phyloP scores from a whole-genome alignment of 2,113 vertebrate genomes.

The Blennius ocellaris region DNA sequence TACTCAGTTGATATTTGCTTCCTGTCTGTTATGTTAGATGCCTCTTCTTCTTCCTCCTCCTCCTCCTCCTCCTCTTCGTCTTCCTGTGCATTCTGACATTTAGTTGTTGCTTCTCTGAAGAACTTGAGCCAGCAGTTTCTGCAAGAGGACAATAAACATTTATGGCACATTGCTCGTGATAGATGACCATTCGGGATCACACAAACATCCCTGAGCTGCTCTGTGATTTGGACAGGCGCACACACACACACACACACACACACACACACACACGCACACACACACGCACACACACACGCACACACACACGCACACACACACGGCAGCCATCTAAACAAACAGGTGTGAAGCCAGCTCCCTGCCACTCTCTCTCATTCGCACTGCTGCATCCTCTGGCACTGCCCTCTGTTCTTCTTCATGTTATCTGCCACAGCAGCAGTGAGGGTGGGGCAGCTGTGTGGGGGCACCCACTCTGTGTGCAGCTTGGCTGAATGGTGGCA shows the following conservation, averaged over 20 bases:
- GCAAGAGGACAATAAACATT: conserved; percentile 24
- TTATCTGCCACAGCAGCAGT: conserved; percentile 62
- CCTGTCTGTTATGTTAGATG: background rate
- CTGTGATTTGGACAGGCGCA: background rate
- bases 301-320: too few relatives aligned
- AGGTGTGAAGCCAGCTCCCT: background rate
- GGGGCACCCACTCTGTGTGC: conserved; percentile 42
- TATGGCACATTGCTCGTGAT: background rate
- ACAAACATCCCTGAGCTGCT: background rate
- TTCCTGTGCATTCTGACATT: conserved; percentile 40
- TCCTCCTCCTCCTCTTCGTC: background rate
- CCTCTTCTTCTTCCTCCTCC: too few relatives aligned
- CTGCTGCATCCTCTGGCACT: background rate
- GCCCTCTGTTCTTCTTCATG: conserved; percentile 16
- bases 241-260: background rate
- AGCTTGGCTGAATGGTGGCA: conserved; percentile 63
- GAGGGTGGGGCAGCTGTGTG: conserved; percentile 55
- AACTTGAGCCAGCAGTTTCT: conserved; percentile 84
- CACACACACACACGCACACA: too few relatives aligned
- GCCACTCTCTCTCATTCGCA: conserved; percentile 21
- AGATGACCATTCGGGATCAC: background rate
- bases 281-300: too few relatives aligned
- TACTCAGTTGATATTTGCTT: background rate
- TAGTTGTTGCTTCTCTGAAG: conserved; percentile 87
- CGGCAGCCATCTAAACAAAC: background rate